Percentiles rank a stretch among this genome's conserved stretches.
Evolutionary conservation across 2,113 vertebrate genomes (phyloP).

Genomic region (Notarius lentiginosus): DNA sequence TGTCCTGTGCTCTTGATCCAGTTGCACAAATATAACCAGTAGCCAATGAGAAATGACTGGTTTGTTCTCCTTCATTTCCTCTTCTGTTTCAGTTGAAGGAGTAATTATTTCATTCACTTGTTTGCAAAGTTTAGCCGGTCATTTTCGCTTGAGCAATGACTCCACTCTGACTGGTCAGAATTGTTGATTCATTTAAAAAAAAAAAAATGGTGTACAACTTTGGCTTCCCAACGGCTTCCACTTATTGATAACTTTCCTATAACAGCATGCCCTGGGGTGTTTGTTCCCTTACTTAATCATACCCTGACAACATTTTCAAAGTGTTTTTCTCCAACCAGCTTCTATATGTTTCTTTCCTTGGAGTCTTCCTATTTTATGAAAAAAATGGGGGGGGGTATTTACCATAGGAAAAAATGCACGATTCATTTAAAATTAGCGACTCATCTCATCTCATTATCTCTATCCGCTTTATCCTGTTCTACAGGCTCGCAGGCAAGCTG

Average conservation of each 20-base stretch:
- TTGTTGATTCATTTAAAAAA: not conserved
- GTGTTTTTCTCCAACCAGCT: not conserved
- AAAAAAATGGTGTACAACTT: too few relatives aligned
- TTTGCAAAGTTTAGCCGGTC: not conserved
- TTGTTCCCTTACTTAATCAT: not conserved
- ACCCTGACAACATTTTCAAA: not conserved
- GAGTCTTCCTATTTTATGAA: not conserved
- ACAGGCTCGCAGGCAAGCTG: too few relatives aligned
- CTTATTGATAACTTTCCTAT: not conserved
- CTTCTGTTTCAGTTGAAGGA: not conserved
- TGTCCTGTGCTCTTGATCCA: not conserved
- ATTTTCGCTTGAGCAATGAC: not conserved
- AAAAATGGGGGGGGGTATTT: not conserved
- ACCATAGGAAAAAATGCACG: not conserved
- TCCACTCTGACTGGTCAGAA: not conserved
- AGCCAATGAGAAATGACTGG: not conserved
- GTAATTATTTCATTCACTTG: not conserved
- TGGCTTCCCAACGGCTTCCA: not conserved
- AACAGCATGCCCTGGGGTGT: not conserved
- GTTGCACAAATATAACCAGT: not conserved
- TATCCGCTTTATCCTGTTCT: too few relatives aligned
- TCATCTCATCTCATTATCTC: too few relatives aligned
- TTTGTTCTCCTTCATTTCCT: not conserved
- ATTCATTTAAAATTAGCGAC: too few relatives aligned
- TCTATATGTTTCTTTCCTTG: not conserved